phyloP scores from a whole-genome alignment of 2,888 invertebrate species.

The Troilus luridus region DNA sequence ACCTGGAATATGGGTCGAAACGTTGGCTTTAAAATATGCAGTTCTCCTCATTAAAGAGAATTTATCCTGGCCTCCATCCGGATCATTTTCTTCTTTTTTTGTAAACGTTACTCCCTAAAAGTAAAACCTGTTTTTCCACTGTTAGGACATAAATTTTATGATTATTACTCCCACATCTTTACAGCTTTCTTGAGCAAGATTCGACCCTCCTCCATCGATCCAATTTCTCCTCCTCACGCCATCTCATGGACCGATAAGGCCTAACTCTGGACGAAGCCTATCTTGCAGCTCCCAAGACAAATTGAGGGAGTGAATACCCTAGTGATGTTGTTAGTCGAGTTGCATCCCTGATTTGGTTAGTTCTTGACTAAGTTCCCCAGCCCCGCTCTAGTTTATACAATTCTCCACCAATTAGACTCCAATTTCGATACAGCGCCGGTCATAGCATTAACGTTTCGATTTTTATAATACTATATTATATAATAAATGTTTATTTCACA shows the following conservation, averaged over 20 bases:
- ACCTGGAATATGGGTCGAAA: too few species aligned
- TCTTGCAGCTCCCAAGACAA: background rate
- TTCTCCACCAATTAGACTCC: background rate
- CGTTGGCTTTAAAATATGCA: too few species aligned
- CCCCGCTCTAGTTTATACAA: background rate
- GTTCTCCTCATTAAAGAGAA: too few species aligned
- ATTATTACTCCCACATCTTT: too few species aligned
- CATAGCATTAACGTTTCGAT: too few species aligned
- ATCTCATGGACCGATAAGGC: background rate
- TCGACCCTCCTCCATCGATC: background rate
- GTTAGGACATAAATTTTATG: too few species aligned
- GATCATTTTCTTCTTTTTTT: too few species aligned
- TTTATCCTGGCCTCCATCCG: too few species aligned
- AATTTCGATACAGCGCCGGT: background rate
- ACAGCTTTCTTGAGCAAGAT: background rate
- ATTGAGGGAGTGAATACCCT: background rate
- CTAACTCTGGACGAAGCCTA: background rate
- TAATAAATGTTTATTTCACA: too few species aligned
- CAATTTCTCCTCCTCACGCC: background rate
- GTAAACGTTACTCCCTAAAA: too few species aligned
- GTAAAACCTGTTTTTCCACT: too few species aligned
- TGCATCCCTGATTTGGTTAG: slow-evolving; percentile 3
- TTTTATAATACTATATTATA: too few species aligned
- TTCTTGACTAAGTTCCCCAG: background rate
- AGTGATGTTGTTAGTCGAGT: background rate